Conservation (phyloP, 2,113 vertebrate species). For the Mionectes macconnelli region DNA sequence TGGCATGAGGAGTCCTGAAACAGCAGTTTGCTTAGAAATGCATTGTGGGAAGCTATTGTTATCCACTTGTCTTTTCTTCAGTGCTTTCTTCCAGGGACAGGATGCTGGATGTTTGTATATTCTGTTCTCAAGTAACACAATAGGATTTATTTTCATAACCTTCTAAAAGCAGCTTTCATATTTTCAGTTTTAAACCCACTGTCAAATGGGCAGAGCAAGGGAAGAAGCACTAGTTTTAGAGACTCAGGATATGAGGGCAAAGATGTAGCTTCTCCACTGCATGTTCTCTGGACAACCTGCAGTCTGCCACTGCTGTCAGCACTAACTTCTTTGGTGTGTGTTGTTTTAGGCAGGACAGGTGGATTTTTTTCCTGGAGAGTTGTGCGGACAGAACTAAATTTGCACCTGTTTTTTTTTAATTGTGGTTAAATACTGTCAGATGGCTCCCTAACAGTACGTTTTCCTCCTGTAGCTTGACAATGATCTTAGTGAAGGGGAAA, state of each 20-base stretch:
- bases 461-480: neutral
- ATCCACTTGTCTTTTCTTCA: neutral
- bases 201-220: neutral
- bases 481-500: neutral
- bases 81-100: neutral
- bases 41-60: fast-evolving
- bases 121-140: neutral
- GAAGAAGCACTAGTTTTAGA: neutral
- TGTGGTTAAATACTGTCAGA: neutral
- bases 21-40: neutral
- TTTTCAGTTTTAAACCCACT: neutral
- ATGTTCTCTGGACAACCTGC: neutral
- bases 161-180: neutral
- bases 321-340: neutral
- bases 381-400: neutral
- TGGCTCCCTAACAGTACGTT: neutral
- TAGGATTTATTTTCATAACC: neutral
- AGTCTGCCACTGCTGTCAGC: neutral
- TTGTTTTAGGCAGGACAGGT: neutral
- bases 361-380: neutral
- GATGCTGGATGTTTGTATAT: neutral
- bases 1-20: neutral
- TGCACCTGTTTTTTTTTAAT: neutral
- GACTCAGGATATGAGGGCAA: neutral
- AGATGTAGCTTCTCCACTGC: neutral